Percentiles rank a stretch among this genome's conserved stretches.
These are phyloP conservation scores for Bucorvus abyssinicus DNA, from an alignment of 2,797 vertebrate genomes.

Conservation along the genomic window DNA sequence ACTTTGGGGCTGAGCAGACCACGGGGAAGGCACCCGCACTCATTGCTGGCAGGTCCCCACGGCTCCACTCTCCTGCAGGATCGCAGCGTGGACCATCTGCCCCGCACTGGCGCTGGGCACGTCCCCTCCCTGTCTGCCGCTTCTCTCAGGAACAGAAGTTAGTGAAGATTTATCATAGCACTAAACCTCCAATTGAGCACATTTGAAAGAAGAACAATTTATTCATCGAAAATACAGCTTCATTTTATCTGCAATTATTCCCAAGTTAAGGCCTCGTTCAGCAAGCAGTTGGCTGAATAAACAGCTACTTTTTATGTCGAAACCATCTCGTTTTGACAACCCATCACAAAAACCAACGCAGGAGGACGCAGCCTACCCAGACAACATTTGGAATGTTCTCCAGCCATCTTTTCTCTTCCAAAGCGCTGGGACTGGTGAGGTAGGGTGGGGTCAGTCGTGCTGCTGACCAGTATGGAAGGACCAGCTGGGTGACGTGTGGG, in stretches of 20 bases:
- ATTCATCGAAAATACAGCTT: slow-evolving; percentile 59
- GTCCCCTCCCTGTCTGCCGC: background rate
- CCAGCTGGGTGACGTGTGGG: background rate
- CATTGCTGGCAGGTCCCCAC: background rate
- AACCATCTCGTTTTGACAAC: slow-evolving; percentile 18
- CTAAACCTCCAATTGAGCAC: slow-evolving; percentile 53
- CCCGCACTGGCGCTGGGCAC: background rate
- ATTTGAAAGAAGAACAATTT: slow-evolving; percentile 64
- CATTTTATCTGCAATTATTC: slow-evolving; percentile 55
- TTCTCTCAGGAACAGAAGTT: slow-evolving; percentile 23
- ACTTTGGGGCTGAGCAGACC: fast-evolving
- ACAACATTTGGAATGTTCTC: background rate
- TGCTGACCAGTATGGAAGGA: background rate
- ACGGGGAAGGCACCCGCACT: fast-evolving
- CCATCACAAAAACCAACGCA: background rate
- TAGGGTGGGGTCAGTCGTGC: background rate
- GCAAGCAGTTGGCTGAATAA: slow-evolving; percentile 23
- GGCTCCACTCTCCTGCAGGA: background rate
- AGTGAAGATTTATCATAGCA: slow-evolving; percentile 55
- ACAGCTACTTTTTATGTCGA: slow-evolving; percentile 38
- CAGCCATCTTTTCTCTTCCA: background rate
- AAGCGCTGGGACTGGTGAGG: background rate
- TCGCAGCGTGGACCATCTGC: background rate
- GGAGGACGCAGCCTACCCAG: background rate
- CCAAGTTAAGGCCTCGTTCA: slow-evolving; percentile 44